Percentiles rank a stretch among this genome's conserved stretches.
phyloP scores from a whole-genome alignment of 2,113 vertebrate genomes.

The Motacilla alba region DNA sequence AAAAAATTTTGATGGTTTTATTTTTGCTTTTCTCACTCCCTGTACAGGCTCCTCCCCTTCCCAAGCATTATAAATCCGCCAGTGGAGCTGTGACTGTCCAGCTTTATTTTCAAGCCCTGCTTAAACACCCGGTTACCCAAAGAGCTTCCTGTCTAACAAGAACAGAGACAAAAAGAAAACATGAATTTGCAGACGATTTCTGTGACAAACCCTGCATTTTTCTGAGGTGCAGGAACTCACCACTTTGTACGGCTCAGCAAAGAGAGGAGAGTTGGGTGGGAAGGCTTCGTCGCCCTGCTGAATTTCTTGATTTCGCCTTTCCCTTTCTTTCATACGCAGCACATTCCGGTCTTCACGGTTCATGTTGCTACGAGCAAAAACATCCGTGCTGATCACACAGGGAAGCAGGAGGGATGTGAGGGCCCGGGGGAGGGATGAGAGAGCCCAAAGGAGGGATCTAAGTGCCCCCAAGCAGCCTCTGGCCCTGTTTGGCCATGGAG shows the following conservation, averaged over 20 bases:
- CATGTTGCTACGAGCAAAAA: constrained; percentile 93
- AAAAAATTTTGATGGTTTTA: neutral
- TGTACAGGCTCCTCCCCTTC: neutral
- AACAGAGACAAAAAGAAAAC: neutral
- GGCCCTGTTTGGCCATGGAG: neutral
- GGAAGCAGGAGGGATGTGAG: neutral
- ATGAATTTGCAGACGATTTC: neutral
- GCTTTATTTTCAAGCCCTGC: neutral
- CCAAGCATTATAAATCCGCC: neutral
- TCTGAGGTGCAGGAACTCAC: constrained; percentile 75
- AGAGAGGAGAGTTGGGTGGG: constrained; percentile 95
- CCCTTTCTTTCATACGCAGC: constrained; percentile 98
- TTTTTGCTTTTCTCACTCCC: neutral
- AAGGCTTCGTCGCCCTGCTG: constrained; percentile 97
- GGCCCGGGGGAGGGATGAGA: neutral
- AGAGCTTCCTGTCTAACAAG: neutral
- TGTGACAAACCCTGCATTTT: neutral
- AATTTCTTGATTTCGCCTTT: constrained; percentile 86
- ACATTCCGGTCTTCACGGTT: constrained; percentile 99
- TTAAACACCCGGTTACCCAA: neutral
- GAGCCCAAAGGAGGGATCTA: neutral
- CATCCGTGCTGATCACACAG: constrained; percentile 43
- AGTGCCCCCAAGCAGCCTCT: neutral
- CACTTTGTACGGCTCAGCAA: constrained; percentile 98
- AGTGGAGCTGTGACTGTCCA: neutral